Evolutionary conservation across 2,113 vertebrate species (phyloP).

Genomic region (Hoplias malabaricus): DNA sequence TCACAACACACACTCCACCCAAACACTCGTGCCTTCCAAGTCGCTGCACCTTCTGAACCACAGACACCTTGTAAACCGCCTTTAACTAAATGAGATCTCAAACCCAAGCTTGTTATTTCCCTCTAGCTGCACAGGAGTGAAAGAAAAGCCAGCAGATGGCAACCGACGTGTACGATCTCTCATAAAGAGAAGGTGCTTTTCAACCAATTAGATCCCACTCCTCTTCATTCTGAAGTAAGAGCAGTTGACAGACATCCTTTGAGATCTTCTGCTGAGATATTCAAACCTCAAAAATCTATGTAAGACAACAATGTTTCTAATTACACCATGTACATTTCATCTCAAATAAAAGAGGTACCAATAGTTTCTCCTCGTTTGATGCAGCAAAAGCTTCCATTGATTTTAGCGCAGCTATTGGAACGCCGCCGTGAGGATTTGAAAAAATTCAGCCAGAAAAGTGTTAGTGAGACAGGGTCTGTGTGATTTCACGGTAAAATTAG

Average conservation of each 20-base stretch:
- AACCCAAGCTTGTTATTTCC: not conserved
- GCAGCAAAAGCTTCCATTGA: no score
- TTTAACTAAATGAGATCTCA: not conserved
- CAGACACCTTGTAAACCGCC: not conserved
- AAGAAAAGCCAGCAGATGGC: not conserved
- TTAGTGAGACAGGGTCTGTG: no score
- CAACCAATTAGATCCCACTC: not conserved
- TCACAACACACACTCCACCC: constrained; percentile 9
- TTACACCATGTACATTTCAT: no score
- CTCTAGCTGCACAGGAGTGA: not conserved
- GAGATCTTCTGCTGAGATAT: not conserved
- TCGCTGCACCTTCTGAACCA: not conserved
- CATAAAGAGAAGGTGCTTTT: not conserved
- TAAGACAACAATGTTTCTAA: no score
- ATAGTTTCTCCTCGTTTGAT: no score
- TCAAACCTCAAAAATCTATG: no score
- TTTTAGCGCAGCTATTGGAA: no score
- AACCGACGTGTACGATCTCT: not conserved
- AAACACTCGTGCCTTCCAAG: constrained; percentile 3
- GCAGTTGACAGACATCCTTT: not conserved
- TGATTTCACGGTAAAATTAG: no score
- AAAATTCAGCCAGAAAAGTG: no score
- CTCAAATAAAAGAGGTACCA: no score
- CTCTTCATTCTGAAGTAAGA: not conserved
- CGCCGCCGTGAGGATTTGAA: no score